A percentile compares a stretch with the other conserved stretches of the same genome.
Evolutionary conservation across 2,888 invertebrate species (phyloP).

Genomic region (Sialis fuliginosa): DNA sequence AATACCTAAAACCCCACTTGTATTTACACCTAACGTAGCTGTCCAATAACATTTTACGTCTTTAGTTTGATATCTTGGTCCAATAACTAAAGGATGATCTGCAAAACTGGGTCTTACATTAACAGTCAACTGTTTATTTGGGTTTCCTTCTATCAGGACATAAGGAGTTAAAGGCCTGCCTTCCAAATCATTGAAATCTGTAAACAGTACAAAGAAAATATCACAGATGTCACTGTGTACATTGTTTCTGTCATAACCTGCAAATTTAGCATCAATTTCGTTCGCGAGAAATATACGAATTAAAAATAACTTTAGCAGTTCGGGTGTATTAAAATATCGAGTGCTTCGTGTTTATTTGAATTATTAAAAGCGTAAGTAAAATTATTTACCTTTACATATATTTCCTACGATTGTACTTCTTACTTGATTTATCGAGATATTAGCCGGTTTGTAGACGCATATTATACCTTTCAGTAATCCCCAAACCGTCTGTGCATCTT

Average conservation of each 20-base stretch:
- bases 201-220: constrained; percentile 8
- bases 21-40: constrained; percentile 39
- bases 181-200: constrained; percentile 56
- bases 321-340: background rate
- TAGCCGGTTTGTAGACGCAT: constrained; percentile 62
- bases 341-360: background rate
- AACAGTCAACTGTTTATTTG: constrained; percentile 36
- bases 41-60: constrained; percentile 47
- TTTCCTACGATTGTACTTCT: constrained; percentile 39
- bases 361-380: background rate
- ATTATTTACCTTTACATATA: constrained; percentile 44
- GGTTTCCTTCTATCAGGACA: constrained; percentile 44
- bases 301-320: background rate
- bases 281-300: constrained; percentile 2
- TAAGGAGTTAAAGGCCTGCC: constrained; percentile 37
- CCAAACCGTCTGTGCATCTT: constrained; percentile 40
- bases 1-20: constrained; percentile 59
- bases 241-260: no score
- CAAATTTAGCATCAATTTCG: no score
- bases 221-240: no score
- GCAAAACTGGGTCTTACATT: constrained; percentile 46
- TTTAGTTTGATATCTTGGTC: constrained; percentile 49
- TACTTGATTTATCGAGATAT: constrained; percentile 32
- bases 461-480: constrained; percentile 54
- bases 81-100: constrained; percentile 56